Conservation (phyloP, 2,113 vertebrate genomes). For the Festucalex cinctus region DNA sequence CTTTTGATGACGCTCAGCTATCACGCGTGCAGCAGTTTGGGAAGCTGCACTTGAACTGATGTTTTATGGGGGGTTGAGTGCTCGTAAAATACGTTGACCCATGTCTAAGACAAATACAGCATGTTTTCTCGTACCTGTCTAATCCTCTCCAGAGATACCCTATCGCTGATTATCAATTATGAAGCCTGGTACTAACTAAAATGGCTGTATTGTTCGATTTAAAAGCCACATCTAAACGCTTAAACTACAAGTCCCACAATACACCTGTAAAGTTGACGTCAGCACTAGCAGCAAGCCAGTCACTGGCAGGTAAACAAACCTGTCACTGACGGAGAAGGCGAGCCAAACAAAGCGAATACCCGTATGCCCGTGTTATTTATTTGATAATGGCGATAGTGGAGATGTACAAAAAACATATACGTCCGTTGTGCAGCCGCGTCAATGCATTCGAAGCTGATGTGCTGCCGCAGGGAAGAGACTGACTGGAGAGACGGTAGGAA, state of each 20-base stretch:
- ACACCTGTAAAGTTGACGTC: conserved; percentile 15
- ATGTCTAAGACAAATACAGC: rapidly evolving
- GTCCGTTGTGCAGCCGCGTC: conserved; percentile 6
- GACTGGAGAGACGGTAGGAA: conserved; percentile 20
- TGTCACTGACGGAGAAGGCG: conserved; percentile 35
- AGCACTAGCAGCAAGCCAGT: conserved; percentile 38
- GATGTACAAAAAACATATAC: conserved; percentile 10
- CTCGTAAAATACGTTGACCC: rapidly evolving
- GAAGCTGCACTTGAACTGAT: conserved; percentile 23
- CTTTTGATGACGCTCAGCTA: conserved; percentile 27
- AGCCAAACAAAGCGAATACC: conserved; percentile 53
- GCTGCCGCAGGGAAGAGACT: not conserved
- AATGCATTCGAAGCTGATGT: conserved; percentile 5
- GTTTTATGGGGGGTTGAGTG: conserved; percentile 48
- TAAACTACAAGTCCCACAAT: conserved; percentile 60
- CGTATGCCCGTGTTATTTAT: conserved; percentile 22
- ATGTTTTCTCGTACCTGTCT: rapidly evolving
- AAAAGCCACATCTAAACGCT: rapidly evolving
- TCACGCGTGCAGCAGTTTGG: conserved; percentile 21
- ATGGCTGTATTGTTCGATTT: rapidly evolving
- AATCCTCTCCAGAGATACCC: rapidly evolving
- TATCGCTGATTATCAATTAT: rapidly evolving
- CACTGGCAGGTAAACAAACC: conserved; percentile 74
- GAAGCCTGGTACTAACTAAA: rapidly evolving
- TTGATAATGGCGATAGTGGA: conserved; percentile 36